A percentile compares a stretch with the other conserved stretches of the same genome.
These are phyloP conservation scores for Aurelia coerulea DNA, from an alignment of 30 jellyfish, hydroid and myxozoan genomes.

Conservation along the genomic window DNA sequence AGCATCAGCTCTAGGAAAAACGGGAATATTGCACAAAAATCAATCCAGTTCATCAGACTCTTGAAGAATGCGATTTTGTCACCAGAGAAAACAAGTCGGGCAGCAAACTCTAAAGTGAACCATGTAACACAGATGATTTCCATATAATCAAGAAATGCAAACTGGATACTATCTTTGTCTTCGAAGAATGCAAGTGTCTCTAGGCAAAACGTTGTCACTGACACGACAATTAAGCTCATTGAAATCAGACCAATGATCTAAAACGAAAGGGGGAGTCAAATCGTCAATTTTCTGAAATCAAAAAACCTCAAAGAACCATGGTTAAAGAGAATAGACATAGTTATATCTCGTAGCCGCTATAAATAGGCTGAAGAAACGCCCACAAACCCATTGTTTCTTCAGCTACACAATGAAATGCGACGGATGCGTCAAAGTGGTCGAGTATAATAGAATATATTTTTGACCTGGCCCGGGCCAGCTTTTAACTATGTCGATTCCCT, in stretches of 20 bases:
- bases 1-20: conserved; percentile 76
- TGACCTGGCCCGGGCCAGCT: too few species aligned
- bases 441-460: too few species aligned
- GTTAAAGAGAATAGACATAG: too few species aligned
- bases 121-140: conserved; percentile 86
- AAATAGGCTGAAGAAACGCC: too few species aligned
- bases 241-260: conserved; percentile 86
- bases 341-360: too few species aligned
- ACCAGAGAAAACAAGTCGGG: conserved; percentile 65
- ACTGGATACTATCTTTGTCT: conserved; percentile 44
- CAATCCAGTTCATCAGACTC: conserved; percentile 89
- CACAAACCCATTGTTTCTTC: too few species aligned
- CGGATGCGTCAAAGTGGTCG: too few species aligned
- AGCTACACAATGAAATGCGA: too few species aligned
- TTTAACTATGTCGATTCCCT: too few species aligned
- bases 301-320: too few species aligned
- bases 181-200: conserved; percentile 72
- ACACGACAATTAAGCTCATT: conserved; percentile 72
- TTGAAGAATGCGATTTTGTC: conserved; percentile 65
- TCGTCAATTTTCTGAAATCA: neutral
- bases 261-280: conserved; percentile 2
- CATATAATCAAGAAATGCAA: conserved; percentile 39
- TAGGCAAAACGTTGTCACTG: conserved; percentile 90
- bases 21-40: conserved; percentile 89
- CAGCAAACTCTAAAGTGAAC: conserved; percentile 78